Percentiles rank a stretch among this genome's conserved stretches.
Conservation (phyloP, 2,888 invertebrate genomes). For the Palloptera scutellata region DNA sequence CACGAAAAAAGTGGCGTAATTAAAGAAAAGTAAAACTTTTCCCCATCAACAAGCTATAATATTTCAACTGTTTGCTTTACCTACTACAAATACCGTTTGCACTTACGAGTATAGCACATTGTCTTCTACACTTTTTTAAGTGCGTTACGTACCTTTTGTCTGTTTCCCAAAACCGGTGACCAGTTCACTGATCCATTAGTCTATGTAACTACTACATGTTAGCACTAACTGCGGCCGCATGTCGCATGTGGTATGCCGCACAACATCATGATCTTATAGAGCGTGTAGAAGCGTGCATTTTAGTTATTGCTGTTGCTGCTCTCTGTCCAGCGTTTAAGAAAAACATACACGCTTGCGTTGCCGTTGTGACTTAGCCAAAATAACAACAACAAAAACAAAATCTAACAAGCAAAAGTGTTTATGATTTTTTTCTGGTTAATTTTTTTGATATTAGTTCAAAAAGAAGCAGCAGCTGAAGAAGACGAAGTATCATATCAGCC, state of each 20-base stretch:
- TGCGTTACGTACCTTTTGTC: background rate
- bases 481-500: no score
- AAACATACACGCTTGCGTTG: conserved; percentile 16
- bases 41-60: background rate
- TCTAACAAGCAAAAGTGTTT: background rate
- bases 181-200: background rate
- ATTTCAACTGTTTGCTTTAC: background rate
- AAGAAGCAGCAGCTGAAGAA: no score
- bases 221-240: no score
- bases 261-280: no score
- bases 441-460: background rate
- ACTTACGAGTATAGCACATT: no score
- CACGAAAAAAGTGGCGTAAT: no score
- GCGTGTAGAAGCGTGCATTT: background rate
- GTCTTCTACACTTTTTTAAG: background rate
- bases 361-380: no score
- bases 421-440: no score
- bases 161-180: background rate
- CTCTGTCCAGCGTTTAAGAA: no score
- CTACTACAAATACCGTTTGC: conserved; percentile 19
- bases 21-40: no score
- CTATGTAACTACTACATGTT: background rate
- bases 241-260: no score
- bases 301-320: background rate
- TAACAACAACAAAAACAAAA: no score